Base-by-base conservation (phyloP, 2,113 vertebrate species). In the Sander lucioperca region DNA sequence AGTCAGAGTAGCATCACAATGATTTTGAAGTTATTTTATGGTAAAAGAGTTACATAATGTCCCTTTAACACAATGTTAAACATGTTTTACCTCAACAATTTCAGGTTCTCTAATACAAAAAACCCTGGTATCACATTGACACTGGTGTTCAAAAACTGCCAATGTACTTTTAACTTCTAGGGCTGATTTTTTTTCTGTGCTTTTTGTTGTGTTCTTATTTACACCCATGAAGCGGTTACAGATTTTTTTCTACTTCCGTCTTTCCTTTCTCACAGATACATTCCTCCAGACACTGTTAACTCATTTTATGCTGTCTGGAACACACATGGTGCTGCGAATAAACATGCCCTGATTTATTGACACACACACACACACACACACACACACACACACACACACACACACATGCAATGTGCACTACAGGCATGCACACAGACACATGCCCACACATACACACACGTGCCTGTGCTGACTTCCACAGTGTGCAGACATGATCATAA, bases 301-400 rank as follows among this genome's bases (percentile, higher is more conserved):
- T 85, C 57, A 50, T 87, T 88, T 90, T 66, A 82, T 86, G 62
- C 77, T 78, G 88, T 93, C 90, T 92, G 92, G 82, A 85, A 88
- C 90, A 90, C 89, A 92, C 85, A 92, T 94, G 92, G 76, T 85
- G 87, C 74, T 83, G 67, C 30, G 48, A 86, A 87, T 92, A 92
- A 92, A 91, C 90, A 86, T 80, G 58, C 57, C 47, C 67, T 88
- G 77, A 94, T 91, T 91, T 90, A 91, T 83, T 70, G 71, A 83
- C 72, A 77, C 59, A 80, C 80, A 77, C 59, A 57, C 74, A 77
- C 63, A 56, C 33, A 77, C 51, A 45, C 59, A 66, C 57, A 48
- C 33, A 77, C 19, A n/a, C 21, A 64, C 71, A 68, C 54, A 63
- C 4, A 14, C 27, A 61, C 75, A 73, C 6, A 56, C 33, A 77